Percentiles rank a stretch among this genome's conserved stretches.
Evolutionary conservation across 2,888 invertebrate species (phyloP).

Genomic region (Notodonta ziczac): DNA sequence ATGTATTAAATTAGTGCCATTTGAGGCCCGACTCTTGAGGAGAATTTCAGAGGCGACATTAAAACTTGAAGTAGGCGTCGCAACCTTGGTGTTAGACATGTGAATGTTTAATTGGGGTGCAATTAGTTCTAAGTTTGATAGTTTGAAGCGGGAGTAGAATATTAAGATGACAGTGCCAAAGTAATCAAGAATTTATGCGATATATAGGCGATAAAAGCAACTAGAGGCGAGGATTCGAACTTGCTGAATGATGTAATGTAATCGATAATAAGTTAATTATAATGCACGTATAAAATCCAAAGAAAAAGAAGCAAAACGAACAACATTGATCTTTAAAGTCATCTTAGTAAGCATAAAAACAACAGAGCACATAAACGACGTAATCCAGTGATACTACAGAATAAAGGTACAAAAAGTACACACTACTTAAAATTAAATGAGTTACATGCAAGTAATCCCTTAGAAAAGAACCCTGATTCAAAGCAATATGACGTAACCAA

Average conservation of each 20-base stretch:
- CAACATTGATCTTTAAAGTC: too few species aligned
- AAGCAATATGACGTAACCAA: background rate
- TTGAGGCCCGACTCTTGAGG: constrained; percentile 7
- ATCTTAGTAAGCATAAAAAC: too few species aligned
- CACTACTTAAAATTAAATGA: background rate
- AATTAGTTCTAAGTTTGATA: constrained; percentile 11
- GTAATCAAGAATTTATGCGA: background rate
- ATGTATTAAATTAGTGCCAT: constrained; percentile 16
- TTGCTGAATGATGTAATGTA: background rate
- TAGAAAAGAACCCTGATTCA: background rate
- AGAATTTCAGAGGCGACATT: constrained; percentile 14
- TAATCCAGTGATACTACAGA: too few species aligned
- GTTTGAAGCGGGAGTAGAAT: background rate
- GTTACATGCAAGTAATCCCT: background rate
- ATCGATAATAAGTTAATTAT: too few species aligned
- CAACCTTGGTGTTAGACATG: constrained; percentile 16
- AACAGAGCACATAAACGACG: too few species aligned
- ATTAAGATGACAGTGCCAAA: constrained; percentile 5
- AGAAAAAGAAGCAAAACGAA: too few species aligned
- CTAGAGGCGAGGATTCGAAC: background rate
- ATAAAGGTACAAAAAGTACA: too few species aligned
- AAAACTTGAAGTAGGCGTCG: constrained; percentile 23
- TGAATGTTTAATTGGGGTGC: constrained; percentile 19
- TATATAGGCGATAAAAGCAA: background rate
- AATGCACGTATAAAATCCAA: too few species aligned